Base-by-base conservation (phyloP, 2,797 vertebrate genomes). In the Tolypeutes matacus region DNA sequence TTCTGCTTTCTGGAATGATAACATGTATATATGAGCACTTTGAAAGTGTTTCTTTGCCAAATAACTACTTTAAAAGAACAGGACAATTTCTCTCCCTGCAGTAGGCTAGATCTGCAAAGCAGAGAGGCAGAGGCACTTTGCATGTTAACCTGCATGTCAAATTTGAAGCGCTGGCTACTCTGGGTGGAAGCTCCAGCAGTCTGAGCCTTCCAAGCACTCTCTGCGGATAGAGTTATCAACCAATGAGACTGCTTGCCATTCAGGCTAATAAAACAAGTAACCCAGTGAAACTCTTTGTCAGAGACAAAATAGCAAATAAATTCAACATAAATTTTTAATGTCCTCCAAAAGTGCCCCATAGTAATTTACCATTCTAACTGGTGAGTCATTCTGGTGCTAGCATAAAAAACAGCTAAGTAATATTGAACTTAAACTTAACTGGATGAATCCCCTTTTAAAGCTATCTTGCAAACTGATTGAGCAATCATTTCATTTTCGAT, bases 371-470 rank as follows among this genome's bases (percentile, higher is more conserved):
- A 14, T 88, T 95, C 62, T 83, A 86, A 83, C 4, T 53, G 20
- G 29, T 84, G 21, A 64, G 12, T 58, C 69, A 77, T 87, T 92
- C 27, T 82, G 7, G 18, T 60, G 49, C 11, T 25, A 85, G 13
- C 56, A 21, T 93, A 31, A 49, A 83, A 42, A 82, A 39, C 39
- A 34, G n/a, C 42, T 81, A 31, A 56, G 56, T 34, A 75, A 60
- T 72, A 69, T 2, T 92, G 42, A 93, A 75, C n/a, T 73, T 60
- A 81, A 96, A 53, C 10, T 82, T 70, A 8, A 81, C 39, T 84
- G 11, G 46, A 46, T 39, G 36, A 10, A 67, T 86, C 4, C 13
- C 78, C 34, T 51, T 75, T 64, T 62, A 72, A 10, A 53, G 20
- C 0, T 83, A 67, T 58, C 9, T 29, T 69, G 42, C 8, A 86